Evolutionary conservation across 2,797 vertebrate species (phyloP).

Genomic region (Cyprinella venusta): DNA sequence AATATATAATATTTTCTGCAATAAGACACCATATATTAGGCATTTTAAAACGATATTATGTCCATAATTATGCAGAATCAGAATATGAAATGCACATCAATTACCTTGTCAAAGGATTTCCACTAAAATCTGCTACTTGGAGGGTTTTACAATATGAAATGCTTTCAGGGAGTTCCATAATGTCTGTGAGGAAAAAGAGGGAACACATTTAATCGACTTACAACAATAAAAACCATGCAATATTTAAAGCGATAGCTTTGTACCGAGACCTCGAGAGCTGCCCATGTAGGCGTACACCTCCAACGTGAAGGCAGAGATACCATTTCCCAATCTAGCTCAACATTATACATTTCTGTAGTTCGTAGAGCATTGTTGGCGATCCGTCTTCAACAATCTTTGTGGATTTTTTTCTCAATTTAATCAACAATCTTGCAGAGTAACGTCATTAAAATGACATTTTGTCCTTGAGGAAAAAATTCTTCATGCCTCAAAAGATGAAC

Average conservation of each 20-base stretch:
- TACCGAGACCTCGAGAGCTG: not conserved
- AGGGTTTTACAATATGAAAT: slow-evolving; percentile 97
- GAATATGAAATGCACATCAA: slow-evolving; percentile 13
- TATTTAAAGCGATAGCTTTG: not conserved
- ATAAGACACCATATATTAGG: not conserved
- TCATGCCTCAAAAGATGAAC: too few species aligned
- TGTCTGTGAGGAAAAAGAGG: slow-evolving; percentile 80
- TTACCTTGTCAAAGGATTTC: slow-evolving; percentile 97
- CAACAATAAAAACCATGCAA: not conserved
- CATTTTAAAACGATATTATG: not conserved
- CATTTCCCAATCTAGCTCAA: not conserved
- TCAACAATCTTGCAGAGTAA: too few species aligned
- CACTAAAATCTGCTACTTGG: slow-evolving; percentile 98
- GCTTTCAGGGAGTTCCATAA: slow-evolving; percentile 96
- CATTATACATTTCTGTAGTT: not conserved
- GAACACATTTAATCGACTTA: slow-evolving; percentile 18
- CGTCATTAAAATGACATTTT: too few species aligned
- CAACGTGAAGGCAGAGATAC: not conserved
- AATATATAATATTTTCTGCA: too few species aligned
- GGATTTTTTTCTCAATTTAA: too few species aligned
- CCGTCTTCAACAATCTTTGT: too few species aligned
- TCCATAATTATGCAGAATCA: not conserved
- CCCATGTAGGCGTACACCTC: not conserved
- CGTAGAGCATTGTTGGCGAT: not conserved
- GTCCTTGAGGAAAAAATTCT: too few species aligned